Percentiles rank a stretch among this genome's conserved stretches.
These are phyloP conservation scores for Syngnathus scovelli DNA, from an alignment of 2,113 vertebrate species.

Conservation along the genomic window DNA sequence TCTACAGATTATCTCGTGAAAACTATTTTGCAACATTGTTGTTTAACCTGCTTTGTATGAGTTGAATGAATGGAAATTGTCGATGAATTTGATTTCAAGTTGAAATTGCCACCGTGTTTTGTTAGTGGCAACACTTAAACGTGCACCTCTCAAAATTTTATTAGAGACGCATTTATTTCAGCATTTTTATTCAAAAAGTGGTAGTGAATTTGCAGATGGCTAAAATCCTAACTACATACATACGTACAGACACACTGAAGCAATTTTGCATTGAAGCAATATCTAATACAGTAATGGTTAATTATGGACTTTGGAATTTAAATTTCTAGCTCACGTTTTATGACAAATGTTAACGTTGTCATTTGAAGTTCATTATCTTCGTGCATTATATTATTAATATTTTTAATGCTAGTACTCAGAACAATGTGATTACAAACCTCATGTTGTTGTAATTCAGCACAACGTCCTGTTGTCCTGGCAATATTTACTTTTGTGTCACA, in stretches of 20 bases:
- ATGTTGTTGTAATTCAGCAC: neutral
- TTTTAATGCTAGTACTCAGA: neutral
- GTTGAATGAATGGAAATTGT: neutral
- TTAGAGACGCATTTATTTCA: neutral
- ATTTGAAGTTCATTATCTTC: neutral
- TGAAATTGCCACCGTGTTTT: neutral
- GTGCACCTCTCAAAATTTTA: neutral
- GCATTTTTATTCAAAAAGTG: neutral
- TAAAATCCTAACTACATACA: neutral
- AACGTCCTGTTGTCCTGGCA: constrained; percentile 5
- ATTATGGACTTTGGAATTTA: neutral
- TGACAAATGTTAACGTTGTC: neutral
- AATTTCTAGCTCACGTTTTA: neutral
- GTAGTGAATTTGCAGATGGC: neutral
- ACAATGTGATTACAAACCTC: neutral
- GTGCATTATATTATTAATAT: neutral
- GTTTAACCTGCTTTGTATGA: neutral
- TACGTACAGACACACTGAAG: no score
- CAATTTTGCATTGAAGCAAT: neutral
- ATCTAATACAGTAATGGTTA: neutral
- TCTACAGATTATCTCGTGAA: constrained; percentile 15
- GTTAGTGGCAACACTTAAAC: neutral
- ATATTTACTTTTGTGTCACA: constrained; percentile 31
- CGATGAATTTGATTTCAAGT: neutral
- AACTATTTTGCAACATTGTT: constrained; percentile 26